Base-by-base conservation (phyloP, 1,140 invertebrate species). In the Tachypleus tridentatus region DNA sequence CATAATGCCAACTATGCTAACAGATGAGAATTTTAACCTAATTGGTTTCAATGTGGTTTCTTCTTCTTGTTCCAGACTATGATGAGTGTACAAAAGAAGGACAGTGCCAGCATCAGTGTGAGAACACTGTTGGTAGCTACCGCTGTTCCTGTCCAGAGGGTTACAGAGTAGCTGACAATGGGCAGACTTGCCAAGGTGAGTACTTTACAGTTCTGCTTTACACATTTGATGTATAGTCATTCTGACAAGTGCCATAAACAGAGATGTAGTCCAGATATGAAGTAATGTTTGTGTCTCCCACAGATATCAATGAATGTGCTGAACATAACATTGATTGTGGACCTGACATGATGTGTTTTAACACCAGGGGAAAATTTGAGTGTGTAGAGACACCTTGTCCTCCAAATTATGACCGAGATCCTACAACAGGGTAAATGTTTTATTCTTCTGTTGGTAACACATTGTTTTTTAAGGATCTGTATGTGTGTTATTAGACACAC, bases 271-370 rank as follows among this genome's bases (percentile, higher is more conserved):
- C 29, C 0, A 29, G 29, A 29, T 29, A 29, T 29, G 29, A 29
- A 29, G 29, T 29, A 29, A 29, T 29, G 29, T 29, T 29, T 29
- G 29, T 29, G 29, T 29, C 29, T 29, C 3, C n/a, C 53, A 7
- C 71, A 86, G 93, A 97, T 79, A 87, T 95, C 67, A 86, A 97
- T 75, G 93, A 97, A 77, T 96, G 93, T 73, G 78, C 81, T n/a
- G 75, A 75, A 3, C 81, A 79, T 11, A 71, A 70, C 10, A 75
- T 9, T 79, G 79, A 10, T 79, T 83, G 5, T 87, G 85, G 67
- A 82, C 80, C 65, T 1, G 85, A 88, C 62, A 85, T 91, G 69
- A 85, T 88, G 51, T 99, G 96, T 74, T 84, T 94, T 64, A 98
- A 99, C 75, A 91, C 85, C 1, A 80, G 87, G 62, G 96, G 96